phyloP scores from a whole-genome alignment of 2,888 invertebrate species.

The Odontocolon sp. region DNA sequence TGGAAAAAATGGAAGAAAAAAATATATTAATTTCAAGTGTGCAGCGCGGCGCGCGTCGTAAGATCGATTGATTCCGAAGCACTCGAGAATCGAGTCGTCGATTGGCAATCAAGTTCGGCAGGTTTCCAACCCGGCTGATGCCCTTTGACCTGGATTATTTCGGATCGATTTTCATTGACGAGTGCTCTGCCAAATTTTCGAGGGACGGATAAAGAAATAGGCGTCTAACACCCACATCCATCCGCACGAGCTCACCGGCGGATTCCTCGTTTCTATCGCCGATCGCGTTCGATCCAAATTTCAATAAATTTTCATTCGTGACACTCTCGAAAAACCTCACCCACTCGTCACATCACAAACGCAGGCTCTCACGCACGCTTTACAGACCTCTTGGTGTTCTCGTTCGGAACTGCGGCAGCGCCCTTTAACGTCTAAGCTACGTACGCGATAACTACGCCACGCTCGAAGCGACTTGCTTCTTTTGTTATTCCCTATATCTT shows the following conservation, averaged over 20 bases:
- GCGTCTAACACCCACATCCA: no score
- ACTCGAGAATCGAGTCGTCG: constrained; percentile 13
- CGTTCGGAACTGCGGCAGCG: constrained; percentile 74
- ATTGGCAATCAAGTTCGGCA: constrained; percentile 71
- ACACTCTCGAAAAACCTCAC: constrained; percentile 71
- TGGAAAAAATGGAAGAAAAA: no score
- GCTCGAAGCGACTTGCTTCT: no score
- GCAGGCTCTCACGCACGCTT: constrained; percentile 67
- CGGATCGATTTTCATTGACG: constrained; percentile 79
- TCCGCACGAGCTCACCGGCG: no score
- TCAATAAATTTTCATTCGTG: no score
- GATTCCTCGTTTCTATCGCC: no score
- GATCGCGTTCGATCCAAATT: no score
- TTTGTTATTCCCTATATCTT: no score
- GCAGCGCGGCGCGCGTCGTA: constrained; percentile 17
- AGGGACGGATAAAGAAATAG: no score
- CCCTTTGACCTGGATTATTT: constrained; percentile 76
- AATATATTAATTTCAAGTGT: no score
- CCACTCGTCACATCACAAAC: constrained; percentile 72
- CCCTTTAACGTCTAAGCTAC: constrained; percentile 73
- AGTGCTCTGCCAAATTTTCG: constrained; percentile 70
- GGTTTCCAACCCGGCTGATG: constrained; percentile 76
- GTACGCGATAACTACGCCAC: constrained; percentile 65
- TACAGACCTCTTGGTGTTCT: constrained; percentile 67
- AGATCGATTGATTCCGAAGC: constrained; percentile 47